Base-by-base conservation (phyloP, 2,888 invertebrate genomes). In the Euplagia quadripunctaria region DNA sequence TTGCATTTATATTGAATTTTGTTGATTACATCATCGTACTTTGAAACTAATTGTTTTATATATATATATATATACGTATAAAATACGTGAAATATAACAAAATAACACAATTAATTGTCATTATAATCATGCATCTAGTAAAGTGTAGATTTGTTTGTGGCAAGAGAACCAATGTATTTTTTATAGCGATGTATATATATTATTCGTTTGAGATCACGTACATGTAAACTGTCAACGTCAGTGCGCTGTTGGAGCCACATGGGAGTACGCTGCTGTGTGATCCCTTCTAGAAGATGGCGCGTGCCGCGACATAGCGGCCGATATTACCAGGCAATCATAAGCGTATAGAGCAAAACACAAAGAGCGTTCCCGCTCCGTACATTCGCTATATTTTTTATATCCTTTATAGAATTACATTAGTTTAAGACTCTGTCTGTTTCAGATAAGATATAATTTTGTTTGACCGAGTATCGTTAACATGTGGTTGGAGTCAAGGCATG, bases 231-330 rank as follows among this genome's bases (percentile, higher is more conserved):
- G n/a, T 17, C 42, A 66, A n/a, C 20, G 55, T 42, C 46, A 66
- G 42, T 55, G 61, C 9, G 66, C 20, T 64, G 52, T 78, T 64
- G 64, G 58, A 68, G 73, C 67, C 71, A 64, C 52, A 68, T 68
- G 64, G 67, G 68, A 66, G 77, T 75, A 75, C 70, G 72, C 73
- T 79, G 79, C 75, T 67, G 74, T 75, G 73, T 79, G 70, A 77
- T 71, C 70, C 71, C 75, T 79, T 78, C 79, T 81, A 93, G 88
- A 93, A 93, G 92, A 94, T 94, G 94, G 94, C 95, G 94, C 94
- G 94, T 91, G 94, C 91, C 93, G 90, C 91, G 90, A 92, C 91
- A 91, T 91, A 93, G 92, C 94, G 94, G 92, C 93, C 94, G 90
- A 87, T 87, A 76, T 66, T 91, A 95, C 93, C 85, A 95, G 92